Percentiles rank a stretch among this genome's conserved stretches.
Conservation (phyloP, 2,888 invertebrate genomes). For the Chrysolina haemoptera region DNA sequence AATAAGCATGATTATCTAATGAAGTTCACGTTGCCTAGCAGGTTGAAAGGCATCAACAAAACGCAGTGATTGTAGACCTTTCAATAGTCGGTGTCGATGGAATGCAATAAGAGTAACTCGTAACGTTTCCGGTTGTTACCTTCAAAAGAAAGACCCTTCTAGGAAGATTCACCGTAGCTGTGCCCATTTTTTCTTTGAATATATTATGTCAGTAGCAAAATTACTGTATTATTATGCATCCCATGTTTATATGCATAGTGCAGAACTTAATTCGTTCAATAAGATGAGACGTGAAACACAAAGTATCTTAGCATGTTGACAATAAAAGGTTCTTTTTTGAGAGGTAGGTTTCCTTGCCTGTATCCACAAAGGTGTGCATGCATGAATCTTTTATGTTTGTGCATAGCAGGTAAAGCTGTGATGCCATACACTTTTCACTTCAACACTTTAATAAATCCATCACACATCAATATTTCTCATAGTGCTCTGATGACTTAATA, state of each 20-base stretch:
- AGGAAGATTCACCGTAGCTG: not conserved
- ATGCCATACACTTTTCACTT: conserved; percentile 53
- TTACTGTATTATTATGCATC: conserved; percentile 27
- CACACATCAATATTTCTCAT: conserved; percentile 65
- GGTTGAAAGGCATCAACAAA: not conserved
- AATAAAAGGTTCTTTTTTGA: conserved; percentile 49
- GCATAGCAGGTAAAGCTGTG: conserved; percentile 48
- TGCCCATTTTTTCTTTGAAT: conserved; percentile 4
- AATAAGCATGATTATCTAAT: no score
- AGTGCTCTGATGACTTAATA: conserved; percentile 60
- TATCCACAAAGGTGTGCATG: conserved; percentile 49
- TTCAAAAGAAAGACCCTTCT: conserved; percentile 17
- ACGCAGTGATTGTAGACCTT: not conserved
- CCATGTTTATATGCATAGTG: conserved; percentile 47
- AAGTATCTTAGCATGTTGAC: conserved; percentile 48
- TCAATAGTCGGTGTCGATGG: conserved; percentile 1
- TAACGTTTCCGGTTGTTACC: conserved; percentile 15
- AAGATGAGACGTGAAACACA: conserved; percentile 58
- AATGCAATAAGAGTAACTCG: not conserved
- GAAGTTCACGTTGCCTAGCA: no score
- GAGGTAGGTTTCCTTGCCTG: conserved; percentile 48
- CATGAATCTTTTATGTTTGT: conserved; percentile 50
- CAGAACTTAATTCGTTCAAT: conserved; percentile 56
- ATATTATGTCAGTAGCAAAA: conserved; percentile 16
- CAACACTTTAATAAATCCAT: conserved; percentile 68